A percentile compares a stretch with the other conserved stretches of the same genome.
Conservation (phyloP, 2,888 invertebrate genomes). For the Halocaridina rubra region DNA sequence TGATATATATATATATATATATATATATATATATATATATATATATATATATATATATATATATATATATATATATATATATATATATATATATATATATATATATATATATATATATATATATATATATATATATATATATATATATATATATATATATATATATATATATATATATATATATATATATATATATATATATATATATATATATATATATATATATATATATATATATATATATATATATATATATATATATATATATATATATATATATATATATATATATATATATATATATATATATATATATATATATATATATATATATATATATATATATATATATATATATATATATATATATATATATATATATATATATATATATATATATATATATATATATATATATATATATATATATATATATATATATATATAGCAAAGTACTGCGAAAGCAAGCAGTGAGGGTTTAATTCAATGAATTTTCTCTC, state of each 20-base stretch:
- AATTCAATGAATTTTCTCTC: no score
- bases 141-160: slow-evolving; percentile 20
- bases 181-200: neutral
- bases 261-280: slow-evolving; percentile 10
- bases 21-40: neutral
- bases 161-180: neutral
- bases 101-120: slow-evolving; percentile 5
- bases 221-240: neutral
- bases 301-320: neutral
- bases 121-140: slow-evolving; percentile 5
- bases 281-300: slow-evolving; percentile 16
- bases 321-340: neutral
- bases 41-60: neutral
- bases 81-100: neutral
- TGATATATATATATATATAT: neutral
- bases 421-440: neutral
- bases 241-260: slow-evolving; percentile 2
- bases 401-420: neutral
- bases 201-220: neutral
- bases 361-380: neutral
- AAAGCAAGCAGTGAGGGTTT: no score
- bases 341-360: neutral
- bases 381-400: neutral
- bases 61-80: neutral
- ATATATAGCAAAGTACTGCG: neutral